These are phyloP conservation scores for Ptyas mucosa DNA, from an alignment of 2,113 vertebrate genomes.

Conservation along the genomic window DNA sequence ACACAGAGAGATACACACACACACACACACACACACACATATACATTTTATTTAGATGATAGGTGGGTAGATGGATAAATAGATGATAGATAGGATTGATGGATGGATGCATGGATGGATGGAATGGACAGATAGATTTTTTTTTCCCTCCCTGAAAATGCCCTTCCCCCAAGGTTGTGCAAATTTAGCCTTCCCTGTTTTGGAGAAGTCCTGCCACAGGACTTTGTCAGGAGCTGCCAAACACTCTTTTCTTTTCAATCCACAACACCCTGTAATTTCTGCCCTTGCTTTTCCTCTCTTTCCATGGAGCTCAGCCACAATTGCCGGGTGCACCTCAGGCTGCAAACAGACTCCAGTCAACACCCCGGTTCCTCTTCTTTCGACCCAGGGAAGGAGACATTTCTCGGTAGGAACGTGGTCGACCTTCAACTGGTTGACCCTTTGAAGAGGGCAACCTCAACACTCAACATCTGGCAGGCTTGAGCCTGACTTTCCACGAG, in stretches of 20 bases:
- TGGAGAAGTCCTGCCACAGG: neutral
- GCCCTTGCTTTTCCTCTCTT: neutral
- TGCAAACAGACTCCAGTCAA: fast-evolving
- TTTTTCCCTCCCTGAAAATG: neutral
- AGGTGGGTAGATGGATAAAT: too few species aligned
- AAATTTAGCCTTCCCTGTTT: neutral
- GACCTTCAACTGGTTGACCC: too few species aligned
- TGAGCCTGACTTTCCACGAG: fast-evolving
- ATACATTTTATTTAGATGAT: too few species aligned
- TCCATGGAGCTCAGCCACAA: neutral
- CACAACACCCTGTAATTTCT: neutral
- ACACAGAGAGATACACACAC: fast-evolving
- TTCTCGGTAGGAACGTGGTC: neutral
- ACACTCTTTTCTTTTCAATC: fast-evolving
- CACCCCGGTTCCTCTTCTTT: neutral
- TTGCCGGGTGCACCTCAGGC: fast-evolving
- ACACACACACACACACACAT: too few species aligned
- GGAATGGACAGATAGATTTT: neutral
- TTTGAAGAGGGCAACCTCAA: neutral
- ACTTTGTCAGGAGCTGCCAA: neutral
- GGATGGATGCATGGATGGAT: too few species aligned
- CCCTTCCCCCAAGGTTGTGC: neutral
- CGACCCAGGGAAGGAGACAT: neutral
- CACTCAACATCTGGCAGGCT: neutral
- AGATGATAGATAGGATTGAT: too few species aligned